Evolutionary conservation across 2,888 invertebrate genomes (phyloP).

Genomic region (Limulus polyphemus): DNA sequence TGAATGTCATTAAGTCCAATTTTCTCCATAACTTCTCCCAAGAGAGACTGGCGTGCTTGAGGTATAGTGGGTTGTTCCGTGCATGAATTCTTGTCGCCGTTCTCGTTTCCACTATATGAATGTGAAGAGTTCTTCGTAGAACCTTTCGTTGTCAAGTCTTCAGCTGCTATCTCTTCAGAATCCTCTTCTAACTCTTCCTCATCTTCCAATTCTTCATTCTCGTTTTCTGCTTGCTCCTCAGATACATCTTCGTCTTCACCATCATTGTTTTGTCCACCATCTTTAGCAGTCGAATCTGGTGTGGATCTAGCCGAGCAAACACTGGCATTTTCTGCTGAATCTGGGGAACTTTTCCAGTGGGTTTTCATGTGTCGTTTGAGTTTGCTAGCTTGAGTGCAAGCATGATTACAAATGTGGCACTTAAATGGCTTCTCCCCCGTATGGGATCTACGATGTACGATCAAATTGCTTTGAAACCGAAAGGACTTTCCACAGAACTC

Average conservation of each 20-base stretch:
- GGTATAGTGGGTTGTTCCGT: conserved; percentile 34
- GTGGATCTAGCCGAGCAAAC: conserved; percentile 24
- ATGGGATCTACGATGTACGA: conserved; percentile 71
- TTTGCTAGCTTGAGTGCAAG: conserved; percentile 77
- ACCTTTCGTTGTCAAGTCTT: conserved; percentile 45
- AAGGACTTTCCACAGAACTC: conserved; percentile 90
- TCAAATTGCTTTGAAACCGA: conserved; percentile 80
- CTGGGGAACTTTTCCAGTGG: conserved; percentile 43
- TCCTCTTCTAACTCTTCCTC: conserved; percentile 39
- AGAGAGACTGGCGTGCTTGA: conserved; percentile 46
- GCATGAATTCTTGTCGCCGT: conserved; percentile 7
- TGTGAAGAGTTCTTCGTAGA: neutral
- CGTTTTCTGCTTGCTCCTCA: conserved; percentile 57
- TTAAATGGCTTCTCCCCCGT: conserved; percentile 73
- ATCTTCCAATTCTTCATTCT: conserved; percentile 53
- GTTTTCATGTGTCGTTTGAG: conserved; percentile 84
- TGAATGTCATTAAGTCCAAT: conserved; percentile 87
- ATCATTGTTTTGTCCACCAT: conserved; percentile 12
- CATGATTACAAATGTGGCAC: conserved; percentile 79
- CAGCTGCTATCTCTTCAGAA: conserved; percentile 50
- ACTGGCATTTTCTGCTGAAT: conserved; percentile 29
- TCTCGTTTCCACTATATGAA: conserved; percentile 3
- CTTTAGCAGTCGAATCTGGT: conserved; percentile 23
- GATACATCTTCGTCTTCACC: conserved; percentile 49
- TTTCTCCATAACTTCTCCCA: conserved; percentile 92